These are phyloP conservation scores for Ceryle rudis DNA, from an alignment of 2,797 vertebrate species.

Conservation along the genomic window DNA sequence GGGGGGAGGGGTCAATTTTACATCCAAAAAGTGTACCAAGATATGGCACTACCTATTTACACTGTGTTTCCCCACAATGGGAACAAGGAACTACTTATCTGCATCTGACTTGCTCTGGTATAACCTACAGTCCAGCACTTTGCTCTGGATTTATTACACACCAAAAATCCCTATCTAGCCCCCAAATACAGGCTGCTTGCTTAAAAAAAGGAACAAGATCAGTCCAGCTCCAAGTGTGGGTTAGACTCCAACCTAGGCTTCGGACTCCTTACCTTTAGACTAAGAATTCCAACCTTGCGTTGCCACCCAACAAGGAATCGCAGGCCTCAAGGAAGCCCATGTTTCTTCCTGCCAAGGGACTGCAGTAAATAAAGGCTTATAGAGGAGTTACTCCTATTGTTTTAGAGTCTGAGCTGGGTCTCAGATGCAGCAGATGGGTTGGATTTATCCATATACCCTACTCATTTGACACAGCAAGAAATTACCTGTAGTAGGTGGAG, in stretches of 20 bases:
- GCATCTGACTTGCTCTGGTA: background rate
- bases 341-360: slow-evolving; percentile 26
- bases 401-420: background rate
- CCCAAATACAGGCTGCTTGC: background rate
- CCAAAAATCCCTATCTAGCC: background rate
- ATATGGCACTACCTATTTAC: background rate
- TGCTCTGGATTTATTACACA: background rate
- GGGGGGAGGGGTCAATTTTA: too few relatives aligned
- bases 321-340: background rate
- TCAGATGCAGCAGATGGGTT: background rate
- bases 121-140: background rate
- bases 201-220: background rate
- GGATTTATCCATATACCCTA: background rate
- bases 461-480: background rate
- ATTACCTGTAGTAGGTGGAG: background rate
- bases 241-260: background rate
- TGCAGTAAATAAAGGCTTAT: background rate
- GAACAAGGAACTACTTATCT: background rate
- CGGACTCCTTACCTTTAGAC: background rate
- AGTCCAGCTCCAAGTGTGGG: background rate
- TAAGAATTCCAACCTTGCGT: background rate
- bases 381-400: background rate
- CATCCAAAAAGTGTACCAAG: background rate
- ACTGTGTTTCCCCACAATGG: background rate
- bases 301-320: background rate